Percentiles rank a stretch among this genome's conserved stretches.
Conservation (phyloP, 1,140 invertebrate species). For the Lethrus apterus region DNA sequence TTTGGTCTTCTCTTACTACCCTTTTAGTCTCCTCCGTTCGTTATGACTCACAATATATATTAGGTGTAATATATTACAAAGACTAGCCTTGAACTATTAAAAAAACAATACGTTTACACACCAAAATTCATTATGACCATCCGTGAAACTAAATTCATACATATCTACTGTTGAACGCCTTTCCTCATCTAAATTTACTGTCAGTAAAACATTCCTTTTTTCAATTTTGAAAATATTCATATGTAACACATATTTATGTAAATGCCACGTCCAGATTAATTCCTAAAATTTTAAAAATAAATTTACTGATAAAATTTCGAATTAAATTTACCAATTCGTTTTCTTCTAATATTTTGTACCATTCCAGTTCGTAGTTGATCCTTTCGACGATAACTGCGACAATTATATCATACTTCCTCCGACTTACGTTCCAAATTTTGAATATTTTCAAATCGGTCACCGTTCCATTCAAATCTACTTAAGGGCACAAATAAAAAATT, state of each 20-base stretch:
- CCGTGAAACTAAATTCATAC: constrained; percentile 20
- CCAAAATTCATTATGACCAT: neutral
- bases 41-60: no score
- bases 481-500: neutral
- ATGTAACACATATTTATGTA: constrained; percentile 17
- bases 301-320: no score
- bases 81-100: no score
- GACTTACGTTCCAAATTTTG: no score
- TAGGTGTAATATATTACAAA: no score
- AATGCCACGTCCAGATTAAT: constrained; percentile 20
- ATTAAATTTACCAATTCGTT: neutral
- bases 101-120: no score
- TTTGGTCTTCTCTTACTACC: no score
- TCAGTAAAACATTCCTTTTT: constrained; percentile 15
- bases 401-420: no score
- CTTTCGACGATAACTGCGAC: no score
- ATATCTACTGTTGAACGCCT: constrained; percentile 15
- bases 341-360: neutral
- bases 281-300: constrained; percentile 20
- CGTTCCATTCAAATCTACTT: no score
- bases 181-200: constrained; percentile 15
- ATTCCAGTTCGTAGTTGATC: neutral
- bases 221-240: constrained; percentile 22
- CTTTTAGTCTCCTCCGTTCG: no score
- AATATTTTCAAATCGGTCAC: no score